Evolutionary conservation across 2,113 vertebrate species (phyloP), one percentile per base, ranked within the genome.

Genomic region (Xyliphius kryptos): DNA sequence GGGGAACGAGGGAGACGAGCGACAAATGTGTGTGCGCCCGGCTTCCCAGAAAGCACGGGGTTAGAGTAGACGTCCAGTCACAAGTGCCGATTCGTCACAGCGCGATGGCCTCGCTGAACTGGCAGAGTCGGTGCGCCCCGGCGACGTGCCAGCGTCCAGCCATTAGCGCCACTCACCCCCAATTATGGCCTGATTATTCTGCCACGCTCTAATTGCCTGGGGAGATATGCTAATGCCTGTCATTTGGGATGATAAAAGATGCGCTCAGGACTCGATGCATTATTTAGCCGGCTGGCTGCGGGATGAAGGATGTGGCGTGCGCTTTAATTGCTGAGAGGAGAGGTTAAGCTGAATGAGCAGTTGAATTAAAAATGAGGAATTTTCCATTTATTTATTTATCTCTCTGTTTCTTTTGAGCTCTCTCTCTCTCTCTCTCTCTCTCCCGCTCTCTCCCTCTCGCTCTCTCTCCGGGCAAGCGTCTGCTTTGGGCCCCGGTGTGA

Each of bases 141-240:
- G 91, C 87, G 89, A 89, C 91, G 93, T 91, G 91, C 90, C 92
- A 89, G 89, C 91, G 92, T 88, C 57, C 91, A 91, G 89, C 95
- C 93, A 96, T 97, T 95, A 95, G 91, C 90, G 88, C 90, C 89
- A 89, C 91, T 97, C 93, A 95, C 90, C 86, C 91, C 91, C 92
- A 97, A 95, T 97, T 97, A 95, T 89, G 92, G 91, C 83, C 91
- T 96, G 93, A 97, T 96, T 95, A 95, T 95, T 93, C 92, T 74
- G 79, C 88, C 86, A 91, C 89, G 90, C 93, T 94, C 91, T 98
- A 97, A 95, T 97, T 96, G 94, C 94, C 93, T 95, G 90, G 92
- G 92, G 95, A 97, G 93, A 94, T 97, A 95, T 95, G 95, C 93
- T 97, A 97, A 98, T 97, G 92, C 91, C 87, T 97, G 92, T 97